phyloP scores from a whole-genome alignment of 2,113 vertebrate genomes.

The Antennarius striatus region DNA sequence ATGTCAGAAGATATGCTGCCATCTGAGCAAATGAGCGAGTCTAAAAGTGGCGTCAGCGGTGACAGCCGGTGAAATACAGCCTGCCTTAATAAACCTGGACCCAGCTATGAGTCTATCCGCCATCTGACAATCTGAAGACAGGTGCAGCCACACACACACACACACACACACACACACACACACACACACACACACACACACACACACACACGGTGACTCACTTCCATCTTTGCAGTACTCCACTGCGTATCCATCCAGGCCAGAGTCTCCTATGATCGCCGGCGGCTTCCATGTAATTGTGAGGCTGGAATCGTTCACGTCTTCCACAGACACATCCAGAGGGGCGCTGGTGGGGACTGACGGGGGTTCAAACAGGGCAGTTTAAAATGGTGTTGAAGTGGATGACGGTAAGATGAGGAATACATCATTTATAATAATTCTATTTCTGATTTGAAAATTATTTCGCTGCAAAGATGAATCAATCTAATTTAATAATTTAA shows the following conservation, averaged over 20 bases:
- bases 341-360: slow-evolving; percentile 85
- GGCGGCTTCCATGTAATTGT: slow-evolving; percentile 87
- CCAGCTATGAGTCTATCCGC: slow-evolving; percentile 61
- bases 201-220: slow-evolving; percentile 66
- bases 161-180: slow-evolving; percentile 20
- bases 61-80: slow-evolving; percentile 66
- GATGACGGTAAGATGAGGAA: too few species aligned
- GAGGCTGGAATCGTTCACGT: slow-evolving; percentile 83
- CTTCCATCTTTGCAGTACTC: slow-evolving; percentile 90
- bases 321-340: slow-evolving; percentile 80
- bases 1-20: slow-evolving; percentile 59
- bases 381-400: not conserved
- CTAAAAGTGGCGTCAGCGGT: slow-evolving; percentile 73
- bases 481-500: not conserved
- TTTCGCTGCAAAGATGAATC: not conserved
- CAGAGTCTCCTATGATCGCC: slow-evolving; percentile 73
- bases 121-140: slow-evolving; percentile 71
- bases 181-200: not conserved
- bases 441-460: too few species aligned
- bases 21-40: slow-evolving; percentile 55
- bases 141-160: slow-evolving; percentile 58
- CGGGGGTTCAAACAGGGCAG: slow-evolving; percentile 1
- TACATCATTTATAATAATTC: too few species aligned
- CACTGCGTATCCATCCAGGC: slow-evolving; percentile 86
- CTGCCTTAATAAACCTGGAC: slow-evolving; percentile 67